Evolutionary conservation across 2,797 vertebrate species (phyloP).

Genomic region (Mallotus villosus): DNA sequence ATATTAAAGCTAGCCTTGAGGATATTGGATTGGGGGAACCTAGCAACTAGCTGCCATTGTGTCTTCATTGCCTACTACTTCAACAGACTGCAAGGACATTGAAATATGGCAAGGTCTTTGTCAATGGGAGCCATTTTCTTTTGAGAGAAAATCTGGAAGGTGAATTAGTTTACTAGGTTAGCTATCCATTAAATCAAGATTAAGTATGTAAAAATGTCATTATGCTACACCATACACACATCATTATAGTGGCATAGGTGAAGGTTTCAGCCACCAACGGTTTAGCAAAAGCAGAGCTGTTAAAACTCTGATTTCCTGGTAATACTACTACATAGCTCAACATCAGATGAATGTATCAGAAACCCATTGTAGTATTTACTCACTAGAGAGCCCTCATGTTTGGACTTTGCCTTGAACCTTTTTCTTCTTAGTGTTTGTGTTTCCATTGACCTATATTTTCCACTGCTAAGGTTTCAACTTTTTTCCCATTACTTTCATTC

Average conservation of each 20-base stretch:
- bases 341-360: slow-evolving; percentile 15
- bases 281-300: slow-evolving; percentile 15
- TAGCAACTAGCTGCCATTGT: background rate
- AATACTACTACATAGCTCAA: no score
- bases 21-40: slow-evolving; percentile 11
- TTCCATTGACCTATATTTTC: slow-evolving; percentile 74
- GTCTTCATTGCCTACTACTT: slow-evolving; percentile 22
- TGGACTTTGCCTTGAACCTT: slow-evolving; percentile 69
- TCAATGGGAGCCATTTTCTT: slow-evolving; percentile 36
- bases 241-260: slow-evolving; percentile 29
- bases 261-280: slow-evolving; percentile 35
- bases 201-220: slow-evolving; percentile 40
- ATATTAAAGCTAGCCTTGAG: slow-evolving; percentile 36
- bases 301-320: slow-evolving; percentile 24
- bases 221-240: background rate
- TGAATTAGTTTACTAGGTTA: slow-evolving; percentile 7
- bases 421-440: slow-evolving; percentile 74
- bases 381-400: slow-evolving; percentile 52
- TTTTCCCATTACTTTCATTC: no score
- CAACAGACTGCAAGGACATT: slow-evolving; percentile 22
- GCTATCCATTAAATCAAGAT: slow-evolving; percentile 21
- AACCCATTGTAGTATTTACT: slow-evolving; percentile 56
- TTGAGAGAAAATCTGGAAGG: slow-evolving; percentile 23
- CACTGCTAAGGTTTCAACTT: slow-evolving; percentile 36
- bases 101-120: slow-evolving; percentile 10